phyloP scores from a whole-genome alignment of 2,888 invertebrate genomes.

The Ernsta delagoae region DNA sequence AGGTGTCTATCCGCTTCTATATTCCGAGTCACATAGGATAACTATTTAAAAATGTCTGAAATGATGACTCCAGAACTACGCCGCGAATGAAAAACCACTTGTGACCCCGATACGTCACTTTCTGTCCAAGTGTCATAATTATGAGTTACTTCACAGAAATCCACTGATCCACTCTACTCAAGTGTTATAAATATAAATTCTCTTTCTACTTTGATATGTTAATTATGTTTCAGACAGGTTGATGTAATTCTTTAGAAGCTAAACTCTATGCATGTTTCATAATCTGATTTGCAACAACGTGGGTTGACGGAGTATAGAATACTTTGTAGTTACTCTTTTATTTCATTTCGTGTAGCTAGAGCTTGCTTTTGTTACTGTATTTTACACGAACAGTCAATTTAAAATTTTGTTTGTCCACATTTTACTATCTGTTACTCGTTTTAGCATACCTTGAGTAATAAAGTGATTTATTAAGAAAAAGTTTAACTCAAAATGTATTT shows the following conservation, averaged over 20 bases:
- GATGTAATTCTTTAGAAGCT: neutral
- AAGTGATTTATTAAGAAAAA: no score
- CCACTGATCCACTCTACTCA: slow-evolving; percentile 11
- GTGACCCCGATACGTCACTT: slow-evolving; percentile 26
- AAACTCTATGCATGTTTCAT: neutral
- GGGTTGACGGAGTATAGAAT: neutral
- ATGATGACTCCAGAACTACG: slow-evolving; percentile 14
- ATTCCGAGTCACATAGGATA: no score
- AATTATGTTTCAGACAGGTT: slow-evolving; percentile 9
- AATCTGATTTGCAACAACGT: neutral
- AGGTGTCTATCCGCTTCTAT: no score
- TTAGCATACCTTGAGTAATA: no score
- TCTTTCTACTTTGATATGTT: slow-evolving; percentile 18
- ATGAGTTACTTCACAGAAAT: slow-evolving; percentile 20
- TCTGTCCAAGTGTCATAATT: slow-evolving; percentile 29
- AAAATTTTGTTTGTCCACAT: no score
- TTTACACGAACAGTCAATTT: no score
- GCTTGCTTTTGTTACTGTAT: no score
- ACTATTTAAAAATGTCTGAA: neutral
- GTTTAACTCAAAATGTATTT: no score
- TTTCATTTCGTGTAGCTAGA: no score
- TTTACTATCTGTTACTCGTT: no score
- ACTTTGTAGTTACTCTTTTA: no score
- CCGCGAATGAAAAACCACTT: slow-evolving; percentile 8
- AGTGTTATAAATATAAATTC: slow-evolving; percentile 17